Conservation (phyloP, 2,797 vertebrate species). For the Crocidura indochinensis region DNA sequence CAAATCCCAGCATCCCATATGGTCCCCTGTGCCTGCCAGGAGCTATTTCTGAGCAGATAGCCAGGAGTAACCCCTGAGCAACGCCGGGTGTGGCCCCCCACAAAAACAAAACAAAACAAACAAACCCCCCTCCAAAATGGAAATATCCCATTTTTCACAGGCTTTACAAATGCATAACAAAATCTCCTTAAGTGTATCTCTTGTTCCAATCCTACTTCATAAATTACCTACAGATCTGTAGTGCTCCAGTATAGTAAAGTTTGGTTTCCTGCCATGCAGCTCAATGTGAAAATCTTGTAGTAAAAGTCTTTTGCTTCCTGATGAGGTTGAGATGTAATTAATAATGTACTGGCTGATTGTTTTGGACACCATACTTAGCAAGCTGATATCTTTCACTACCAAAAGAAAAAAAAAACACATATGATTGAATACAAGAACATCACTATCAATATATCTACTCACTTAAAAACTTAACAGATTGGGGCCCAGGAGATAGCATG, state of each 20-base stretch:
- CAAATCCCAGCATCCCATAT: too few species aligned
- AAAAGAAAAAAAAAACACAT: slow-evolving; percentile 79
- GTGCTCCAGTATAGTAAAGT: slow-evolving; percentile 87
- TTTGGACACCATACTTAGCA: slow-evolving; percentile 95
- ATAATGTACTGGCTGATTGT: slow-evolving; percentile 89
- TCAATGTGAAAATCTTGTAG: slow-evolving; percentile 90
- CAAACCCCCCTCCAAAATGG: slow-evolving; percentile 8
- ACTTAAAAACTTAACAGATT: slow-evolving; percentile 33
- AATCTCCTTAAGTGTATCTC: not conserved
- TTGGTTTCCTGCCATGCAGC: slow-evolving; percentile 76
- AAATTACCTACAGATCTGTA: slow-evolving; percentile 94
- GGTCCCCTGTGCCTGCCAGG: too few species aligned
- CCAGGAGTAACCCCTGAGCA: too few species aligned
- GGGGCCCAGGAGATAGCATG: too few species aligned
- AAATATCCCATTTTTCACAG: slow-evolving; percentile 55
- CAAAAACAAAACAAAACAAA: too few species aligned
- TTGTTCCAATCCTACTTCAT: slow-evolving; percentile 78
- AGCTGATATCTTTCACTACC: slow-evolving; percentile 94
- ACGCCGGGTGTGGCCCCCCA: too few species aligned
- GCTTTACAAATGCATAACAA: slow-evolving; percentile 57
- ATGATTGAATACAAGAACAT: not conserved
- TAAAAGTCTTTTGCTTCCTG: slow-evolving; percentile 92
- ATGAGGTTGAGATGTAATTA: slow-evolving; percentile 91
- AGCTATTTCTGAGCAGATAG: too few species aligned
- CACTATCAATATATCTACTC: slow-evolving; percentile 41